These are phyloP conservation scores for Diplodus sargus DNA, from an alignment of 2,797 vertebrate genomes.

Conservation along the genomic window DNA sequence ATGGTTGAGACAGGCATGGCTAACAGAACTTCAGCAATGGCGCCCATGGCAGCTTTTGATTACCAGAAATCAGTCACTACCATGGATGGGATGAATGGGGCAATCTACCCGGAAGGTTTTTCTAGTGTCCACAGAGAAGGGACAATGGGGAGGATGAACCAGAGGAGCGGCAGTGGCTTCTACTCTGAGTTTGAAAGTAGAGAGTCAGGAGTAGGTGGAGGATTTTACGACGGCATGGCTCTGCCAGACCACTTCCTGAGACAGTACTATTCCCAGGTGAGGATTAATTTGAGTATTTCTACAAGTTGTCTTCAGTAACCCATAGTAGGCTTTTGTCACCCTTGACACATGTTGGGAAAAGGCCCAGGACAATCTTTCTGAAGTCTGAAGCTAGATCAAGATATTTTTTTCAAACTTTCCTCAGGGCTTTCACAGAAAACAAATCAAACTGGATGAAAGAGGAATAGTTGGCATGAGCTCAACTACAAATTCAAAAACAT, in stretches of 20 bases:
- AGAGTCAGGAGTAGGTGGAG: constrained; percentile 34
- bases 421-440: not conserved
- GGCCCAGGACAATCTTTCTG: no score
- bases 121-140: constrained; percentile 1
- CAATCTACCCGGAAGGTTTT: not conserved
- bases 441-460: not conserved
- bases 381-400: no score
- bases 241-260: constrained; percentile 66
- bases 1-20: not conserved
- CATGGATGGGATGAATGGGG: constrained; percentile 36
- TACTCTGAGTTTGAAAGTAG: constrained; percentile 43
- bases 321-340: not conserved
- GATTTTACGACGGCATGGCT: constrained; percentile 66
- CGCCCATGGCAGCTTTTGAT: not conserved
- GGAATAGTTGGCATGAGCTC: not conserved
- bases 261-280: constrained; percentile 80
- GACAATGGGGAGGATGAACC: constrained; percentile 8
- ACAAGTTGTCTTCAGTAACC: not conserved
- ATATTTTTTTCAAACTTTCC: no score
- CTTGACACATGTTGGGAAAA: not conserved
- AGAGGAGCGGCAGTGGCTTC: not conserved
- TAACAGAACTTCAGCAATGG: not conserved
- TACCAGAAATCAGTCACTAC: constrained; percentile 3
- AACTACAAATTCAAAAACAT: not conserved
- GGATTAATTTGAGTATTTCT: not conserved